Evolutionary conservation across 2,797 vertebrate species (phyloP).

Genomic region (Labroides dimidiatus): DNA sequence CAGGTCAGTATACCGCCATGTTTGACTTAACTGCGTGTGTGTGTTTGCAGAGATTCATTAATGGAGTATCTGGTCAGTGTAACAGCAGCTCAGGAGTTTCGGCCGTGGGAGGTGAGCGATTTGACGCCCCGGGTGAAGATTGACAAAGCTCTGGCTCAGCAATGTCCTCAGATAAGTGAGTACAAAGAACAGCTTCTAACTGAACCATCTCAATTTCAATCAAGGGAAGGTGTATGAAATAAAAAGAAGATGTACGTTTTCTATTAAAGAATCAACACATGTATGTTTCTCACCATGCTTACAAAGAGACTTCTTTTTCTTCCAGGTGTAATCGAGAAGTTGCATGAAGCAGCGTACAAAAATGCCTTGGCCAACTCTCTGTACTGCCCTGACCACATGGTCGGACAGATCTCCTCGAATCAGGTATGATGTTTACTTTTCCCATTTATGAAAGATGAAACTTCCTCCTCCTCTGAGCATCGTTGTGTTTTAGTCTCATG

Average conservation of each 20-base stretch:
- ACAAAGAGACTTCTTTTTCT: conserved; percentile 1
- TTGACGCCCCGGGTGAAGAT: conserved; percentile 84
- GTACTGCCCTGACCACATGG: conserved; percentile 90
- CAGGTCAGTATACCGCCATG: neutral
- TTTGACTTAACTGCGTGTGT: neutral
- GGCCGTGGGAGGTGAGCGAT: conserved; percentile 89
- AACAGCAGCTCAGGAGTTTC: conserved; percentile 90
- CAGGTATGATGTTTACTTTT: conserved; percentile 78
- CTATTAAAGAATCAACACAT: too few species aligned
- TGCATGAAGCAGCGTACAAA: conserved; percentile 93
- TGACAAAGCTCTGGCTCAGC: conserved; percentile 88
- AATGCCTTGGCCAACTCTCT: conserved; percentile 91
- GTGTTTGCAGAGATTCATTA: conserved; percentile 83
- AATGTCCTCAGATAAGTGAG: conserved; percentile 90
- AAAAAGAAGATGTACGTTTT: too few species aligned
- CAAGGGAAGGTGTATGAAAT: neutral
- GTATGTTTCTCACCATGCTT: too few species aligned
- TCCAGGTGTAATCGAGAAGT: conserved; percentile 90
- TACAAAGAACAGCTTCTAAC: conserved; percentile 22
- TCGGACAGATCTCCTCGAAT: conserved; percentile 87
- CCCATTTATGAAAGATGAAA: neutral
- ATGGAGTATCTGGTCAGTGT: conserved; percentile 92
- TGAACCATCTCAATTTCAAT: neutral
- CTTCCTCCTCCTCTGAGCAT: neutral
- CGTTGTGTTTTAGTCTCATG: conserved; percentile 4